phyloP scores from a whole-genome alignment of 2,113 vertebrate genomes.

The Sorex fumeus region DNA sequence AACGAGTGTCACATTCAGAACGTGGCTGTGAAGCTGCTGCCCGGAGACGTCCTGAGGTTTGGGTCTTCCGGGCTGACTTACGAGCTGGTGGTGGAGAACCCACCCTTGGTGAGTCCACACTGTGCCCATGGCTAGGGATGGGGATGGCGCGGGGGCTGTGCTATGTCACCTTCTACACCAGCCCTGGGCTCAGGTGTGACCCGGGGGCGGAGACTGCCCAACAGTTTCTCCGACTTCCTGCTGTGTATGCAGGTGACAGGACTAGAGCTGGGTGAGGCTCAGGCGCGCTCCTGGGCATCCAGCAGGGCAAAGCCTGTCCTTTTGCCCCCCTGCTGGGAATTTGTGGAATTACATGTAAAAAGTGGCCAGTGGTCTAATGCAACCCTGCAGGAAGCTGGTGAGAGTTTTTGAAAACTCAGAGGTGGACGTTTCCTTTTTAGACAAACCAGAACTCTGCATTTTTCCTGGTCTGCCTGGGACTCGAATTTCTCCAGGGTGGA shows the following conservation, averaged over 20 bases:
- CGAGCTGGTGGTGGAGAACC: slow-evolving; percentile 86
- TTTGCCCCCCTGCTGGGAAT: slow-evolving; percentile 75
- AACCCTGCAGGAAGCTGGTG: accelerated
- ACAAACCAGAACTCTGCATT: neutral
- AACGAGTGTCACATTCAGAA: slow-evolving; percentile 92
- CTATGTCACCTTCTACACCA: neutral
- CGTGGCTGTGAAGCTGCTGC: slow-evolving; percentile 87
- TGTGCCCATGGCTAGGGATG: too few species aligned
- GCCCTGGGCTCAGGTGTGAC: neutral
- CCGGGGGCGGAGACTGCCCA: neutral
- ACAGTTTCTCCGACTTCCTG: accelerated
- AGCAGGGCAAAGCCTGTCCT: neutral
- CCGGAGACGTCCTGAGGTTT: slow-evolving; percentile 89
- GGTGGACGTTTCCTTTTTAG: neutral
- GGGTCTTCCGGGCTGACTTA: slow-evolving; percentile 86
- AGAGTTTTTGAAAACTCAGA: neutral
- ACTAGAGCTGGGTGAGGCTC: neutral
- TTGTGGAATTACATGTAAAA: accelerated
- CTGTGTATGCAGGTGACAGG: neutral
- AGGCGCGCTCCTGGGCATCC: accelerated
- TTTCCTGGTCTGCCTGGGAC: too few species aligned
- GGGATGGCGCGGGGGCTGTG: neutral
- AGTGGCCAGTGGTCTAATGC: too few species aligned
- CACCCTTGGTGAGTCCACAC: slow-evolving; percentile 75
- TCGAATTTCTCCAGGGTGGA: accelerated